Conservation (phyloP, 2,113 vertebrate genomes). For the Aldabrachelys gigantea region DNA sequence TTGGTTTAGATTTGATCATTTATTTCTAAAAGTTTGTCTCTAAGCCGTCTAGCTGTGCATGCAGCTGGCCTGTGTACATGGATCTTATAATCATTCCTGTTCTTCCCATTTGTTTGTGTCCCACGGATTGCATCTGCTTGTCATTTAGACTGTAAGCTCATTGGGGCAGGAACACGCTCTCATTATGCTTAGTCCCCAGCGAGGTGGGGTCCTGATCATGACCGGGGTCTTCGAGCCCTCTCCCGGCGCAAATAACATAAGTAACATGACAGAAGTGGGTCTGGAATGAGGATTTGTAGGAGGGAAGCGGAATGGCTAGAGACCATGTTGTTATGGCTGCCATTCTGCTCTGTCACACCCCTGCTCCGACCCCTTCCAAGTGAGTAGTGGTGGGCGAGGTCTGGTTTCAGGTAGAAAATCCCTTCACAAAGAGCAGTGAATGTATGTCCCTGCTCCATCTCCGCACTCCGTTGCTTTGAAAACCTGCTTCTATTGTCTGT, state of each 20-base stretch:
- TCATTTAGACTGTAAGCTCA: neutral
- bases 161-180: neutral
- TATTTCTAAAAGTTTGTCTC: neutral
- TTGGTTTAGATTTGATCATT: neutral
- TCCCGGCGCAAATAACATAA: neutral
- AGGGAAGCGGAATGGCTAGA: neutral
- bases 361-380: neutral
- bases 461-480: fast-evolving
- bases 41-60: neutral
- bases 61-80: neutral
- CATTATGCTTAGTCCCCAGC: neutral
- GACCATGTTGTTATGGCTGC: neutral
- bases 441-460: fast-evolving
- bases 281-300: neutral
- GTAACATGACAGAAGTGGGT: neutral
- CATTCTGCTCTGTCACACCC: neutral
- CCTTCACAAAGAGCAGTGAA: fast-evolving
- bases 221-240: neutral
- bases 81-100: neutral
- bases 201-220: neutral
- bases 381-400: fast-evolving
- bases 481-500: fast-evolving
- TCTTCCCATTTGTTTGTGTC: neutral
- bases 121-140: neutral
- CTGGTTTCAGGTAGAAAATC: neutral